Percentiles rank a stretch among this genome's conserved stretches.
Conservation (phyloP, 2,888 invertebrate genomes). For the Atethmia centrago region DNA sequence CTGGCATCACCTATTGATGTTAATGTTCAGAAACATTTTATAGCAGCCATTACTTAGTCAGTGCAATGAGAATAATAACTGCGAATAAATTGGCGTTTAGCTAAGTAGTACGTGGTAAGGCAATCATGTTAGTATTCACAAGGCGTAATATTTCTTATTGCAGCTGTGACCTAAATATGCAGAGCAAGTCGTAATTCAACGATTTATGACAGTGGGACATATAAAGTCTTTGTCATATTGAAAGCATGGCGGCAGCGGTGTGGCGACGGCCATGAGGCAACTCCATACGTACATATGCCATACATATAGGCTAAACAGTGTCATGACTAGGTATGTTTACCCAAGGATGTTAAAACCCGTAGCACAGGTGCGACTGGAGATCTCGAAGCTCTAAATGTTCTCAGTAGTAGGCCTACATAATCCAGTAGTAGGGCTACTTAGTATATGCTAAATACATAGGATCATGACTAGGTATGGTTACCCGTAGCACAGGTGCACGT, state of each 20-base stretch:
- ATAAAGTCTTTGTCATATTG: conserved; percentile 21
- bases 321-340: not conserved
- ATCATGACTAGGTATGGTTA: too few species aligned
- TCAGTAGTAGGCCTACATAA: too few species aligned
- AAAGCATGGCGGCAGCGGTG: conserved; percentile 23
- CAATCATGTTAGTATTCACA: conserved; percentile 40
- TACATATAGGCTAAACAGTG: not conserved
- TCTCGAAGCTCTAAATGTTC: too few species aligned
- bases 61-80: conserved; percentile 32
- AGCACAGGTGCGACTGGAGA: too few species aligned
- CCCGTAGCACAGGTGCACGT: too few species aligned
- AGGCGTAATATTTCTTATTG: conserved; percentile 54
- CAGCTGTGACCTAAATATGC: conserved; percentile 70
- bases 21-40: conserved; percentile 34
- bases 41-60: conserved; percentile 38
- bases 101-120: conserved; percentile 31
- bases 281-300: not conserved
- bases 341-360: too few species aligned
- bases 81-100: conserved; percentile 48
- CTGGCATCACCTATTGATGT: conserved; percentile 6
- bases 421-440: too few species aligned
- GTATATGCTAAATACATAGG: too few species aligned
- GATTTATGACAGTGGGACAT: conserved; percentile 61
- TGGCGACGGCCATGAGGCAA: not conserved
- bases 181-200: conserved; percentile 59